phyloP scores from a whole-genome alignment of 2,797 vertebrate genomes.

The Zonotrichia albicollis region DNA sequence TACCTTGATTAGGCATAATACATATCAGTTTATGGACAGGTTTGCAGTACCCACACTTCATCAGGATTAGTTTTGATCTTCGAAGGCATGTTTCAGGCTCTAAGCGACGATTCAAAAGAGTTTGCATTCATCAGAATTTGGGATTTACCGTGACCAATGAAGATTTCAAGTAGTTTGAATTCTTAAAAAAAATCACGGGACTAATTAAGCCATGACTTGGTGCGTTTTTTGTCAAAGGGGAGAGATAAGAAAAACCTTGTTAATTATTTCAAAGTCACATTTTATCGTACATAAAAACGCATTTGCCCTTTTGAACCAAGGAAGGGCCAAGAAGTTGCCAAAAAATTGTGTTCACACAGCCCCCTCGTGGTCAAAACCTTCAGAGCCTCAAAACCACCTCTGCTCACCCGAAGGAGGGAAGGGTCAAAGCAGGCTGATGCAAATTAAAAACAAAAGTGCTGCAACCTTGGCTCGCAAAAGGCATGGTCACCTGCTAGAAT shows the following conservation, averaged over 20 bases:
- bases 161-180: conserved; percentile 25
- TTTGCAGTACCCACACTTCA: not conserved
- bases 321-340: conserved; percentile 64
- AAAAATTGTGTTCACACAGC: conserved; percentile 69
- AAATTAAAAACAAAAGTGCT: not conserved
- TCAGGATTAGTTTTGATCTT: conserved; percentile 7
- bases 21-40: not conserved
- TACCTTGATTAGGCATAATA: not conserved
- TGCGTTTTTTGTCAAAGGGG: conserved; percentile 35
- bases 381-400: not conserved
- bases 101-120: conserved; percentile 5
- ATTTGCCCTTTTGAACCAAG: conserved; percentile 70
- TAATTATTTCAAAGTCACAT: conserved; percentile 61
- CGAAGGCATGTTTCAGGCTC: conserved; percentile 1
- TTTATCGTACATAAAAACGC: conserved; percentile 21
- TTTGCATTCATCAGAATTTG: not conserved
- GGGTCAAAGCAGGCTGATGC: not conserved
- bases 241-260: conserved; percentile 42
- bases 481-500: not conserved
- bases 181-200: not conserved
- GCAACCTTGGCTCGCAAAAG: not conserved
- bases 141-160: not conserved
- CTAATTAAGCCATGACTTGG: conserved; percentile 45
- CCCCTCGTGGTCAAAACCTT: conserved; percentile 63
- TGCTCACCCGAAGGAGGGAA: not conserved